phyloP scores from a whole-genome alignment of 2,888 invertebrate genomes.

The Rhogogaster chlorosoma region DNA sequence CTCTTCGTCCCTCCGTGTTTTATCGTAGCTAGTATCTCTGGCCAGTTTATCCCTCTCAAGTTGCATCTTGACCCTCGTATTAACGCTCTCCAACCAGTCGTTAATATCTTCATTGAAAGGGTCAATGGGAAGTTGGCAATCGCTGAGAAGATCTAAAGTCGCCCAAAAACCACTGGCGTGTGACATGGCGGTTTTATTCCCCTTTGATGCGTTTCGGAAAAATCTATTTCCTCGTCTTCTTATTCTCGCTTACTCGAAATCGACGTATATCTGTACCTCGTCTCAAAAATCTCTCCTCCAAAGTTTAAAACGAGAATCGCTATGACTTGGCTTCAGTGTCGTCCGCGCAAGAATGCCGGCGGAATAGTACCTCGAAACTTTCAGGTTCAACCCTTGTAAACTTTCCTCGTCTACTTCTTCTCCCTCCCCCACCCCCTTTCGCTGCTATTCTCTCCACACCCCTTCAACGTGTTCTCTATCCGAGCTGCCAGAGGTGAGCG shows the following conservation, averaged over 20 bases:
- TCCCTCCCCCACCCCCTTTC: neutral
- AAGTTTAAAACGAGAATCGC: neutral
- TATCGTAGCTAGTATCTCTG: slow-evolving; percentile 50
- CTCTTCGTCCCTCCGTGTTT: neutral
- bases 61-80: slow-evolving; percentile 60
- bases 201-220: neutral
- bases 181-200: slow-evolving; percentile 60
- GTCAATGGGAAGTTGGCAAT: slow-evolving; percentile 44
- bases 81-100: slow-evolving; percentile 69
- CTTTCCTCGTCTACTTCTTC: slow-evolving; percentile 2
- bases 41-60: slow-evolving; percentile 53
- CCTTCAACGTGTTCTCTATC: neutral
- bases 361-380: slow-evolving; percentile 24
- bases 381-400: slow-evolving; percentile 19
- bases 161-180: slow-evolving; percentile 82
- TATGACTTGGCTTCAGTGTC: neutral
- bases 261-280: neutral
- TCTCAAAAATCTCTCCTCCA: neutral
- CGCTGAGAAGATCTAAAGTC: slow-evolving; percentile 81
- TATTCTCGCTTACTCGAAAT: neutral
- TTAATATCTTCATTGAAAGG: slow-evolving; percentile 66
- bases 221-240: neutral
- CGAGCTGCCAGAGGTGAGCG: neutral
- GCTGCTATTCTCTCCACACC: neutral
- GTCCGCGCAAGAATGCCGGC: slow-evolving; percentile 26